Evolutionary conservation across 2,888 invertebrate genomes (phyloP).

Genomic region (Tuta absoluta): DNA sequence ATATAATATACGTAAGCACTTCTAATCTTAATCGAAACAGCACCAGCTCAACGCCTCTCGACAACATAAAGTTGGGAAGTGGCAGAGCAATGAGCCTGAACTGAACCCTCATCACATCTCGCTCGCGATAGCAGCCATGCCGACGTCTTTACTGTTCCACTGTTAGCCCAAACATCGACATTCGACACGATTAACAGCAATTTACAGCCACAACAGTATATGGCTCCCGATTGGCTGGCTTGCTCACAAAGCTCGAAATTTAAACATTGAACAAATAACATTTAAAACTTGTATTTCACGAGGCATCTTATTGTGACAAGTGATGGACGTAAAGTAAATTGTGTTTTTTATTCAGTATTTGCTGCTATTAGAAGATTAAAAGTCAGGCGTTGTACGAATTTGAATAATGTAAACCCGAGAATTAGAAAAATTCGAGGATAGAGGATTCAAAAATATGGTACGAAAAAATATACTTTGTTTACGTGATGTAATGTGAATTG

Average conservation of each 20-base stretch:
- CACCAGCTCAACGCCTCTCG: not conserved
- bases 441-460: not conserved
- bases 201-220: not conserved
- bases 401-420: slow-evolving; percentile 22
- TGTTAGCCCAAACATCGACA: slow-evolving; percentile 32
- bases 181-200: not conserved
- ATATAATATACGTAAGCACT: not conserved
- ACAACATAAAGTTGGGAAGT: not conserved
- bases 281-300: not conserved
- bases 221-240: not conserved
- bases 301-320: slow-evolving; percentile 6
- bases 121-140: slow-evolving; percentile 49
- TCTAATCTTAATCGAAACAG: not conserved
- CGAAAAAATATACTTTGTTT: not conserved
- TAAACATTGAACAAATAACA: slow-evolving; percentile 1
- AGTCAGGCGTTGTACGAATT: slow-evolving; percentile 23
- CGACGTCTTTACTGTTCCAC: slow-evolving; percentile 66
- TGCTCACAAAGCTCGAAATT: not conserved
- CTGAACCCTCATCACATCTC: slow-evolving; percentile 56
- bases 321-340: slow-evolving; percentile 8
- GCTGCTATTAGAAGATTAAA: slow-evolving; percentile 18
- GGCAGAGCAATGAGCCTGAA: slow-evolving; percentile 26
- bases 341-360: slow-evolving; percentile 4
- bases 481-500: not conserved
- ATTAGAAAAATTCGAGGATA: no score